phyloP scores from a whole-genome alignment of 2,797 vertebrate species.

The Catharus ustulatus region DNA sequence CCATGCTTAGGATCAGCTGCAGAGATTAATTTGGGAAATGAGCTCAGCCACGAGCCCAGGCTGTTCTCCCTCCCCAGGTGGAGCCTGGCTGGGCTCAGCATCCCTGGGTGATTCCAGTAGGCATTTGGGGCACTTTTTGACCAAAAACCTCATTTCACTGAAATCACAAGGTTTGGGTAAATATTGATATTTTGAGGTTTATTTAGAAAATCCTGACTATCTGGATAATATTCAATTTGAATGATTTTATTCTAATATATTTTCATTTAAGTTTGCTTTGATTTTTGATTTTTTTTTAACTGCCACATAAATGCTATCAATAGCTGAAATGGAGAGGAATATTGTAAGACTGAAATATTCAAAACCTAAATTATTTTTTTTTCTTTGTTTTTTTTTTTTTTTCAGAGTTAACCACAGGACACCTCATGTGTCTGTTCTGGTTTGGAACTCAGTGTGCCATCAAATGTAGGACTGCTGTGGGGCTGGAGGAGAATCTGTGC shows the following conservation, averaged over 20 bases:
- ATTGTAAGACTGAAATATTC: not conserved
- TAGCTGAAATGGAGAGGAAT: not conserved
- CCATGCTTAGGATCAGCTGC: not conserved
- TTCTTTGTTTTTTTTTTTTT: too few relatives aligned
- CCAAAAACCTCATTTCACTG: not conserved
- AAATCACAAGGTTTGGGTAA: not conserved
- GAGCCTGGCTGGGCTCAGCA: fast-evolving
- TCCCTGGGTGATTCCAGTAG: fast-evolving
- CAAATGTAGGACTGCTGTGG: not conserved
- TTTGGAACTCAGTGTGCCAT: not conserved
- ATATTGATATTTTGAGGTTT: not conserved
- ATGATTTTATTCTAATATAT: fast-evolving
- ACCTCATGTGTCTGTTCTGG: not conserved
- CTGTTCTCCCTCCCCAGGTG: fast-evolving
- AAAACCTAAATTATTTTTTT: too few relatives aligned
- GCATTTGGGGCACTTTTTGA: not conserved
- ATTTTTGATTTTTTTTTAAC: not conserved
- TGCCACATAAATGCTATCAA: not conserved
- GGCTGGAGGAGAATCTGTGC: not conserved
- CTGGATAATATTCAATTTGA: not conserved
- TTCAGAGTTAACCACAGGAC: not conserved
- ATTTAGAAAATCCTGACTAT: not conserved
- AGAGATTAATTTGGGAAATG: not conserved
- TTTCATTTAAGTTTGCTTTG: not conserved
- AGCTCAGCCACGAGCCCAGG: not conserved